Evolutionary conservation across 2,888 invertebrate genomes (phyloP), one percentile per base, ranked within the genome.

Genomic region (Eudasyphora cyanicolor): DNA sequence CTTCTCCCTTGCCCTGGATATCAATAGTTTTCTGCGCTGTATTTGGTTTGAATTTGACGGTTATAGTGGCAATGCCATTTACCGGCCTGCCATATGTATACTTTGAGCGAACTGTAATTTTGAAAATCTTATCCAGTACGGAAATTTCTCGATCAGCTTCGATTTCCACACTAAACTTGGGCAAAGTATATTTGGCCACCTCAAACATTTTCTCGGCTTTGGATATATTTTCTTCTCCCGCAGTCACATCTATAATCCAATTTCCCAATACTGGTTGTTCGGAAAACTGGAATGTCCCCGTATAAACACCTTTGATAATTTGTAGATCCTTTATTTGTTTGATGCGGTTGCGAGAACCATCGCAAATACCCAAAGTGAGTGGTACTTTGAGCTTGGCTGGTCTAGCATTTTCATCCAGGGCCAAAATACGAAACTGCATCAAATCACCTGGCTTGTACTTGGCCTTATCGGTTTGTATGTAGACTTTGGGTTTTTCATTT

Each of bases 11-110:
- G 10, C 95, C 95, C 86, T 95, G 94, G 77, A 95, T 93, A 35
- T 94, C 93, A 10, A 95, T 90, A 0, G 95, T 96, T 92, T 96
- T 96, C 38, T 97, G 95, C 3, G 84, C 42, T 24, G n/a, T n/a
- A n/a, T n/a, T n/a, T 6, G n/a, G 51, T 24, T 21, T 12, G n/a
- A 60, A 19, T 4, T 24, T 60, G 29, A 29, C 60, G 29, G 27
- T 60, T n/a, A 60, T 29, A 2, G 96, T 96, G 1, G 96, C 95
- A 89, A 96, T 96, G 5, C 98, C 98, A 89, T 94, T 95, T 0
- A 98, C 97, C 64, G 96, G 95, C 87, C 96, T 95, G 0, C 97
- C 98, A 90, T 96, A 96, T 85, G 95, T 95, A 89, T 97, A 97
- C 87, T 96, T 96, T 42, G 60, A 60, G 2, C 24, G 60, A 24